Conservation (phyloP, 1,140 invertebrate genomes). For the Gerris buenoi region DNA sequence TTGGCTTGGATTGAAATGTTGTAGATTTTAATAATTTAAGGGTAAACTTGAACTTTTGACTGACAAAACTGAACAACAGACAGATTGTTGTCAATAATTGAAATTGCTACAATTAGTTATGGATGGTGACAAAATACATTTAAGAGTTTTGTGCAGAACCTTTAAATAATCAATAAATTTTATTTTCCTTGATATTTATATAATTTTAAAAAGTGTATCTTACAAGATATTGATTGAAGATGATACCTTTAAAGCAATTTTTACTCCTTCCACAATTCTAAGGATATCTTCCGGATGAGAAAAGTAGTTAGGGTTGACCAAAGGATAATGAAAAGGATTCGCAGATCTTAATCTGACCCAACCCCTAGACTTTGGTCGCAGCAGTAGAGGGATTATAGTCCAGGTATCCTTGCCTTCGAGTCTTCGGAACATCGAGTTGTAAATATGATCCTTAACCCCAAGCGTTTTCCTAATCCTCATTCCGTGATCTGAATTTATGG, state of each 20-base stretch:
- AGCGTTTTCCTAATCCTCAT: constrained; percentile 55
- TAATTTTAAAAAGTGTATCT: too few species aligned
- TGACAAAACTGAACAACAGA: too few species aligned
- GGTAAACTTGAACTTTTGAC: too few species aligned
- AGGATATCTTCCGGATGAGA: constrained; percentile 56
- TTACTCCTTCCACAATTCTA: constrained; percentile 59
- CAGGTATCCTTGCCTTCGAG: constrained; percentile 61
- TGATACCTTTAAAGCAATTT: constrained; percentile 31
- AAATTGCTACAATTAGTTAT: too few species aligned
- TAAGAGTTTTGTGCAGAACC: too few species aligned
- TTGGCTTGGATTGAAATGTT: too few species aligned
- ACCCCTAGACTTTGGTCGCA: constrained; percentile 65
- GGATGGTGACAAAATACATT: too few species aligned
- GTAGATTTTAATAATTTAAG: too few species aligned
- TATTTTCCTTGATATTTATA: too few species aligned
- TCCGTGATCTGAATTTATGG: constrained; percentile 63
- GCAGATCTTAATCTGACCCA: constrained; percentile 47
- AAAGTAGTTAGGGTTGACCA: constrained; percentile 81
- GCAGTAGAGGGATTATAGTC: constrained; percentile 64
- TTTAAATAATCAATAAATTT: too few species aligned
- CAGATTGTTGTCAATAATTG: too few species aligned
- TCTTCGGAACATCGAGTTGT: constrained; percentile 58
- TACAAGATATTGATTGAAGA: too few species aligned
- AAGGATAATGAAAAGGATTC: constrained; percentile 70
- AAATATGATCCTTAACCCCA: constrained; percentile 67